Percentiles rank a stretch among this genome's conserved stretches.
Evolutionary conservation across 2,888 invertebrate species (phyloP).

Genomic region (Chirona hameri): DNA sequence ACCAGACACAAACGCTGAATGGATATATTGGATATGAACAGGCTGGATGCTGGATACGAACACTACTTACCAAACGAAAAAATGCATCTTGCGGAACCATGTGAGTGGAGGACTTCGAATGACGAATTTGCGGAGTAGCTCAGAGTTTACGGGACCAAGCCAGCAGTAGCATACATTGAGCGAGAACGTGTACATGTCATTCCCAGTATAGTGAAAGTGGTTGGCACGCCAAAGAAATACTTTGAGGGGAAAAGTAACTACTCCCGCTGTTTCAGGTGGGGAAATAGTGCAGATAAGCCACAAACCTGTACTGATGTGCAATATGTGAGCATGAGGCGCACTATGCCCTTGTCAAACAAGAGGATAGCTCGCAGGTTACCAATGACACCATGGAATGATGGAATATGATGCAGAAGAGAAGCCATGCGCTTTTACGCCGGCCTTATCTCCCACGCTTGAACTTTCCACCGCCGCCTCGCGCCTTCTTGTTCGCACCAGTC

Average conservation of each 20-base stretch:
- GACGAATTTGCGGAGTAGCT: too few species aligned
- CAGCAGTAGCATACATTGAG: too few species aligned
- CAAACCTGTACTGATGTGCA: neutral
- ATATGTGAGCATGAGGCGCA: neutral
- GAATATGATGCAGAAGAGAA: neutral
- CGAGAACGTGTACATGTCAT: neutral
- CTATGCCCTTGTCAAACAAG: neutral
- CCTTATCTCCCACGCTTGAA: constrained; percentile 22
- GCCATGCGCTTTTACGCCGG: neutral
- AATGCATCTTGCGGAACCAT: neutral
- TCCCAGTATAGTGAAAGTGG: too few species aligned
- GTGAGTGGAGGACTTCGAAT: too few species aligned
- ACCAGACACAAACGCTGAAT: too few species aligned
- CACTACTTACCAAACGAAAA: neutral
- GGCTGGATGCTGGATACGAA: neutral
- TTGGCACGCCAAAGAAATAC: too few species aligned
- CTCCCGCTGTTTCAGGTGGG: too few species aligned
- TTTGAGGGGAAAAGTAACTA: too few species aligned
- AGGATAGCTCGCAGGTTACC: neutral
- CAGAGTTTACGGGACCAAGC: too few species aligned
- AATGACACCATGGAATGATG: neutral
- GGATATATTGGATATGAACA: too few species aligned
- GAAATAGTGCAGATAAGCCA: neutral
- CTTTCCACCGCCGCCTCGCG: constrained; percentile 34
- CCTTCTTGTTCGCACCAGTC: constrained; percentile 31